Evolutionary conservation across 2,888 invertebrate genomes (phyloP).

Genomic region (Drosophila cracens): DNA sequence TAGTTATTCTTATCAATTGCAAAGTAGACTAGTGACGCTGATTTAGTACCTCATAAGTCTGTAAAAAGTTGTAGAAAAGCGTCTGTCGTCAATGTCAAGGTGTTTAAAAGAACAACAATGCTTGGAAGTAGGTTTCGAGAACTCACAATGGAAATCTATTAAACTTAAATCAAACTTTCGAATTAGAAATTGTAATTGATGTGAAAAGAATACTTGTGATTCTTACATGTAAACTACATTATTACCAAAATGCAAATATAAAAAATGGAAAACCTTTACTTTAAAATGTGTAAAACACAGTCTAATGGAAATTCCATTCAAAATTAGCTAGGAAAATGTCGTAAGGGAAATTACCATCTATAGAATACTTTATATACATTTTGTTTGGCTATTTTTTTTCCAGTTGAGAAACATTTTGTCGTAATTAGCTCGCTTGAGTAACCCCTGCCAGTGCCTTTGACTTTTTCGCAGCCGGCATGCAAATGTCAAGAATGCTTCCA

Average conservation of each 20-base stretch:
- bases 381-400: conserved; percentile 16
- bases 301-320: background rate
- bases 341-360: background rate
- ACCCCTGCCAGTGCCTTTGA: conserved; percentile 51
- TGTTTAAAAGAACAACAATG: background rate
- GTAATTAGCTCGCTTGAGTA: conserved; percentile 57
- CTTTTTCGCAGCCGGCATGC: conserved; percentile 50
- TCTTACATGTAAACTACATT: background rate
- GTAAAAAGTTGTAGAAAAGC: conserved; percentile 5
- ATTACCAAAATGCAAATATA: background rate
- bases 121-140: background rate
- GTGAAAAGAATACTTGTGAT: background rate
- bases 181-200: background rate
- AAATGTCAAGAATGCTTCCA: conserved; percentile 51
- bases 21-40: background rate
- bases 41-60: conserved; percentile 4
- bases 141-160: background rate
- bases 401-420: conserved; percentile 28
- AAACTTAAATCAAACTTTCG: background rate
- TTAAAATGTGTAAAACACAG: background rate
- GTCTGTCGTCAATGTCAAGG: conserved; percentile 6
- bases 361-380: background rate
- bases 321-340: background rate
- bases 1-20: conserved; percentile 10
- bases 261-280: background rate